Evolutionary conservation across 2,888 invertebrate species (phyloP).

Genomic region (Scotopteryx bipunctaria): DNA sequence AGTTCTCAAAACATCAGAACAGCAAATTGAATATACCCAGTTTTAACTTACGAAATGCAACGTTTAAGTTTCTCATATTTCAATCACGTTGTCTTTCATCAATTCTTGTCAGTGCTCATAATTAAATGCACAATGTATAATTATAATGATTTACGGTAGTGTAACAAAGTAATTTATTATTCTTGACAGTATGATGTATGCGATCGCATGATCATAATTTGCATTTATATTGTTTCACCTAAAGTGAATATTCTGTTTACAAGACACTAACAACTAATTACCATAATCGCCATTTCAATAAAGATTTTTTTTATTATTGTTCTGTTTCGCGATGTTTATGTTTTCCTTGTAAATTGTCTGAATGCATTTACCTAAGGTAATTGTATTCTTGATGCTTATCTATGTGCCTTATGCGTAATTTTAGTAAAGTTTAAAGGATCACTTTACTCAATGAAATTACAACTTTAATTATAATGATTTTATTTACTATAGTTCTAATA

Average conservation of each 20-base stretch:
- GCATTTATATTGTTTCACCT: constrained; percentile 6
- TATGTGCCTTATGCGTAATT: too few species aligned
- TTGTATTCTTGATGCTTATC: too few species aligned
- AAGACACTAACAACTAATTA: neutral
- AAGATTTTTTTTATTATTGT: neutral
- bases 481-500: too few species aligned
- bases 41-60: too few species aligned
- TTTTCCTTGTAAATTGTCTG: neutral
- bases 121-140: neutral
- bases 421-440: too few species aligned
- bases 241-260: neutral
- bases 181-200: constrained; percentile 1
- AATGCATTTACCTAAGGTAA: too few species aligned
- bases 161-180: constrained; percentile 1
- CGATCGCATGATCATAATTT: constrained; percentile 7
- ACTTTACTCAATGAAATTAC: too few species aligned
- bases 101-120: neutral
- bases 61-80: too few species aligned
- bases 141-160: constrained; percentile 1
- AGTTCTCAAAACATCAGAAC: too few species aligned
- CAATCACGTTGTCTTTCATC: neutral
- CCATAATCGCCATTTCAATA: neutral
- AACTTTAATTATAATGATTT: too few species aligned
- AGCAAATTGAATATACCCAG: too few species aligned
- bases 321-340: neutral